A percentile compares a stretch with the other conserved stretches of the same genome.
Evolutionary conservation across 1,140 invertebrate species (phyloP).

Genomic region (Pogonognathellus flavescens): DNA sequence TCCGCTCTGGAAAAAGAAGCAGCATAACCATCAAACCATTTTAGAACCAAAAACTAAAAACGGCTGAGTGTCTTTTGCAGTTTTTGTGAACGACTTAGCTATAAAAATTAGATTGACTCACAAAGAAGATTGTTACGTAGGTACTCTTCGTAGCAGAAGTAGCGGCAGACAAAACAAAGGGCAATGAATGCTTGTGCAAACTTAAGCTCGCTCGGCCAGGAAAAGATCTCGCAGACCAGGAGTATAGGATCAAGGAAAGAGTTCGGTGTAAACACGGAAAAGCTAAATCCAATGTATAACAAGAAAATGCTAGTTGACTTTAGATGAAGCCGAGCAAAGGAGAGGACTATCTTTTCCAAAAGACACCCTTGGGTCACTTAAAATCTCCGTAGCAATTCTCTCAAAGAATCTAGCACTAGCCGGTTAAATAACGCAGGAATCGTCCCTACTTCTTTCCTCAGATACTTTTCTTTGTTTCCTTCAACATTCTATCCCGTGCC

Average conservation of each 20-base stretch:
- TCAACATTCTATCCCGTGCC: background rate
- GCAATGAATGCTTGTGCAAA: background rate
- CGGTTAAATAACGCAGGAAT: constrained; percentile 6
- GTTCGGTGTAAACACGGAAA: background rate
- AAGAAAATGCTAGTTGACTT: constrained; percentile 20
- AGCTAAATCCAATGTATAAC: constrained; percentile 5
- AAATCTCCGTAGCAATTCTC: constrained; percentile 50
- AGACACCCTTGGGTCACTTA: constrained; percentile 56
- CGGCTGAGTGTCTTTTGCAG: too few species aligned
- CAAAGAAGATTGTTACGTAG: too few species aligned
- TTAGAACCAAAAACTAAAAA: too few species aligned
- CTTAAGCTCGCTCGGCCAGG: background rate
- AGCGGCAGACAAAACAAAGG: too few species aligned
- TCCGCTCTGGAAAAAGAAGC: too few species aligned
- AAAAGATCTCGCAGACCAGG: background rate
- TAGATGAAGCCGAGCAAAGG: background rate
- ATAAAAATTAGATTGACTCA: constrained; percentile 7
- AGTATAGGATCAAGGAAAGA: too few species aligned
- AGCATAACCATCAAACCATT: too few species aligned
- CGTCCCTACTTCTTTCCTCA: constrained; percentile 17
- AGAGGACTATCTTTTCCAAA: constrained; percentile 44
- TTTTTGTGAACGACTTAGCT: background rate
- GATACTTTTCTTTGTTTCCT: constrained; percentile 30
- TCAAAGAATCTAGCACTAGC: background rate
- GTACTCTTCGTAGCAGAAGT: too few species aligned